A percentile compares a stretch with the other conserved stretches of the same genome.
Conservation (phyloP, 2,888 invertebrate species). For the Drosophila mettleri region DNA sequence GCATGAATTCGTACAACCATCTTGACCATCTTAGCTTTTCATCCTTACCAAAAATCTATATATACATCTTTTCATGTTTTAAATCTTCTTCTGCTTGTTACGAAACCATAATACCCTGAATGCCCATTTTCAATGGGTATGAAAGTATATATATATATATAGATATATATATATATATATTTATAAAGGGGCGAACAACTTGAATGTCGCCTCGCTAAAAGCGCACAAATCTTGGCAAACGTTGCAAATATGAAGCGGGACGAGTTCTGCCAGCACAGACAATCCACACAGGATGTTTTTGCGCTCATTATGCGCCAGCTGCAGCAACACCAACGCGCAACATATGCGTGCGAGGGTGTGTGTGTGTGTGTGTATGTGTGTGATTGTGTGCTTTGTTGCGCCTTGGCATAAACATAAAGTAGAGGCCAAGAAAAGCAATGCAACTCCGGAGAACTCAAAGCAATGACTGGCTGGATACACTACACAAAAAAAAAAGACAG, state of each 20-base stretch:
- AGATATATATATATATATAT: constrained; percentile 1
- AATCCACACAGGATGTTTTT: constrained; percentile 76
- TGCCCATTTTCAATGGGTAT: neutral
- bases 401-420: constrained; percentile 58
- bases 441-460: constrained; percentile 6
- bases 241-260: constrained; percentile 42
- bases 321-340: constrained; percentile 47
- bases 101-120: neutral
- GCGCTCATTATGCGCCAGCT: constrained; percentile 79
- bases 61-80: no score
- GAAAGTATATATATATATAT: constrained; percentile 7
- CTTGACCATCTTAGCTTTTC: no score
- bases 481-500: neutral
- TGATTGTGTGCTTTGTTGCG: constrained; percentile 62
- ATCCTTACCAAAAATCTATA: no score
- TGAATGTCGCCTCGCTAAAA: constrained; percentile 69
- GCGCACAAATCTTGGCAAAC: constrained; percentile 76
- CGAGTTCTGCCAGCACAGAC: constrained; percentile 54
- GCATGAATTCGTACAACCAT: no score
- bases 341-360: constrained; percentile 26
- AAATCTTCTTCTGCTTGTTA: no score
- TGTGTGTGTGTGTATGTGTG: constrained; percentile 37
- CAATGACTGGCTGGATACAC: constrained; percentile 27
- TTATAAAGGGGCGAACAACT: constrained; percentile 37
- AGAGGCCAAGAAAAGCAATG: constrained; percentile 40